Evolutionary conservation across 64 coral and sea anemone genomes (phyloP).

Genomic region (Trachythela sp.): DNA sequence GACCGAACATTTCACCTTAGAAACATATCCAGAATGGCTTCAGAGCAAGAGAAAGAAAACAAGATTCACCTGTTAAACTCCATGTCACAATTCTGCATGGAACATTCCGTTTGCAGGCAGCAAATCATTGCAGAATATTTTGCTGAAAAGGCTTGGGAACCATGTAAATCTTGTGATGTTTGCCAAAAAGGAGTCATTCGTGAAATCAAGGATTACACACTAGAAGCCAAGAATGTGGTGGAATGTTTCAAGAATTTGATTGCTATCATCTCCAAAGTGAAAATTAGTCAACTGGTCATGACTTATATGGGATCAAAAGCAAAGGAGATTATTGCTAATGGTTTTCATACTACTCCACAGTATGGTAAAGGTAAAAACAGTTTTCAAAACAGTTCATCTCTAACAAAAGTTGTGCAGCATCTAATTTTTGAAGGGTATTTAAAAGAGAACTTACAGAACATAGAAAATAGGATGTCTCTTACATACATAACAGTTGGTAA

Average conservation of each 20-base stretch:
- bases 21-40: too few relatives aligned
- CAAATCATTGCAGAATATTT: too few relatives aligned
- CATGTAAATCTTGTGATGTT: too few relatives aligned
- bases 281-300: background rate
- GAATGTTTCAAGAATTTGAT: background rate
- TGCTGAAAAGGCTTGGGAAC: too few relatives aligned
- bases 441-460: background rate
- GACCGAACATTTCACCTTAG: too few relatives aligned
- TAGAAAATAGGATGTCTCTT: background rate
- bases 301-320: slow-evolving; percentile 23
- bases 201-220: too few relatives aligned
- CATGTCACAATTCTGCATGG: too few relatives aligned
- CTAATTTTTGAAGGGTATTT: background rate
- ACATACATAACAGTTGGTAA: background rate
- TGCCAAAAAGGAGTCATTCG: too few relatives aligned
- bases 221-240: background rate
- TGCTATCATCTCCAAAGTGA: background rate
- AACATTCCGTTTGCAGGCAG: too few relatives aligned
- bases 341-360: background rate
- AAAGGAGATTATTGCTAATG: background rate
- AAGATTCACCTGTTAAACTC: too few relatives aligned
- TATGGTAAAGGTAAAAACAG: background rate
- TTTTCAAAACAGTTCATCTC: background rate
- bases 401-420: background rate
- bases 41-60: too few relatives aligned